Conservation (phyloP, 2,113 vertebrate species). For the Trogon surrucura region DNA sequence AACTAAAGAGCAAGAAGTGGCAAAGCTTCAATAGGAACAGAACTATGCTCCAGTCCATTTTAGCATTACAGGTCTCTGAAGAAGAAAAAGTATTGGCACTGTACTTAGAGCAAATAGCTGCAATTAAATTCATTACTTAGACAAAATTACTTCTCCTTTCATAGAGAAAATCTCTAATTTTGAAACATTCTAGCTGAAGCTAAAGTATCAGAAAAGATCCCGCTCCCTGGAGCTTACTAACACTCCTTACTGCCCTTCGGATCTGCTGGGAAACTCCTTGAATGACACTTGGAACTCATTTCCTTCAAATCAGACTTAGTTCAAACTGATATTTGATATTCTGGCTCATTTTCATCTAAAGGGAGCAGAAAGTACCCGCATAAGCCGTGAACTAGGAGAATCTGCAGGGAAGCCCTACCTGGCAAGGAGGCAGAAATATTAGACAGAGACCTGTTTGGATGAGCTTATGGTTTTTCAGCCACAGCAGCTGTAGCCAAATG, state of each 20-base stretch:
- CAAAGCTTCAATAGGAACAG: neutral
- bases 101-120: neutral
- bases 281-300: neutral
- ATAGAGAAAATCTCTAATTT: neutral
- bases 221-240: neutral
- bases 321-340: neutral
- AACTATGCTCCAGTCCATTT: neutral
- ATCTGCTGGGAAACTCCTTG: neutral
- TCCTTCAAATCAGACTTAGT: neutral
- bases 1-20: neutral
- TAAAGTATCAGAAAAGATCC: neutral
- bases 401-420: neutral
- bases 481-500: neutral
- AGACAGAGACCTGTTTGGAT: neutral
- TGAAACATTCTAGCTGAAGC: neutral
- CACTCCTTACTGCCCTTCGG: neutral
- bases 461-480: neutral
- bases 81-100: neutral
- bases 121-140: conserved; percentile 18
- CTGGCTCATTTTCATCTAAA: neutral
- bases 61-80: neutral
- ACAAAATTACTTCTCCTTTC: conserved; percentile 1
- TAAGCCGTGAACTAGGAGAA: neutral
- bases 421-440: neutral
- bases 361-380: neutral